These are phyloP conservation scores for Ormyrus rosae DNA, from an alignment of 2,888 invertebrate species.

Conservation along the genomic window DNA sequence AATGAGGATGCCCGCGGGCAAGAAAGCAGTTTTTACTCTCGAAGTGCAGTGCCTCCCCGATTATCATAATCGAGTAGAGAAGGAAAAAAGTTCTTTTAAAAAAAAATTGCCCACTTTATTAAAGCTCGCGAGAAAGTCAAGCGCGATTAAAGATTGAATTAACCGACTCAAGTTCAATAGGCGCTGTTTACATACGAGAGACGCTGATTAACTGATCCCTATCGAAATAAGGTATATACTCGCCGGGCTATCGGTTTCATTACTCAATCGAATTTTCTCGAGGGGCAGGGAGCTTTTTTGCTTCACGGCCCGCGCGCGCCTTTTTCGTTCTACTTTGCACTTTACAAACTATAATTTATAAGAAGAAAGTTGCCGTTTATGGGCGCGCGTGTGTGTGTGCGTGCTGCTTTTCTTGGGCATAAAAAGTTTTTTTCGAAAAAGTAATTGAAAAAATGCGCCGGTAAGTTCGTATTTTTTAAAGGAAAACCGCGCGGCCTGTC, in stretches of 20 bases:
- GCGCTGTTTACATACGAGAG: constrained; percentile 9
- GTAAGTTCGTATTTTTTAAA: not conserved
- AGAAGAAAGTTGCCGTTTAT: constrained; percentile 43
- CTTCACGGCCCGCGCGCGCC: not conserved
- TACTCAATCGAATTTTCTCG: constrained; percentile 1
- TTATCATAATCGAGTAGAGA: constrained; percentile 42
- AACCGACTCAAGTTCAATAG: constrained; percentile 25
- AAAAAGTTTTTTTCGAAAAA: constrained; percentile 11
- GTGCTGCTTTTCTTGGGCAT: constrained; percentile 2
- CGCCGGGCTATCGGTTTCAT: not conserved
- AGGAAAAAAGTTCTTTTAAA: constrained; percentile 1
- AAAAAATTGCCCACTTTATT: constrained; percentile 13
- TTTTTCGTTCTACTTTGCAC: constrained; percentile 25
- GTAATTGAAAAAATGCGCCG: not conserved
- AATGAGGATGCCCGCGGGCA: constrained; percentile 33
- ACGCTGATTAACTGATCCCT: not conserved
- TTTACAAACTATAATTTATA: constrained; percentile 36
- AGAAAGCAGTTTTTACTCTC: constrained; percentile 20
- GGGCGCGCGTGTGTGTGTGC: not conserved
- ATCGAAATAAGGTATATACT: not conserved
- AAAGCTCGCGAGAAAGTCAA: constrained; percentile 25
- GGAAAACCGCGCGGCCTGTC: not conserved
- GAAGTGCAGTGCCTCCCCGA: not conserved
- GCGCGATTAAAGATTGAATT: constrained; percentile 19
- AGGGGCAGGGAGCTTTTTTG: not conserved